Evolutionary conservation across 2,797 vertebrate genomes (phyloP).

Genomic region (Tachyglossus aculeatus): DNA sequence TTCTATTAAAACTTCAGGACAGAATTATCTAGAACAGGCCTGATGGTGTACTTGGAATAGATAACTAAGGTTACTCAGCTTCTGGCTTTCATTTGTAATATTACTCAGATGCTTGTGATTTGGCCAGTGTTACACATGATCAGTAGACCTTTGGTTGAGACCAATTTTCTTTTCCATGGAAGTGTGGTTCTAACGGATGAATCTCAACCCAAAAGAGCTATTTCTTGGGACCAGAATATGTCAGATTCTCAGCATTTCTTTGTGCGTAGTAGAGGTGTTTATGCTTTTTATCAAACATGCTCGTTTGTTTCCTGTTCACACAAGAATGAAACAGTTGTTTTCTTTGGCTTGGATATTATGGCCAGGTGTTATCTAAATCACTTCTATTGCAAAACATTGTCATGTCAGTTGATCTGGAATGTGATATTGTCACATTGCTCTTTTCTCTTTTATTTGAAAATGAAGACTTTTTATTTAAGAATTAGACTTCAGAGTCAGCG

Average conservation of each 20-base stretch:
- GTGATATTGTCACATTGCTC: too few relatives aligned
- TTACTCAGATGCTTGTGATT: constrained; percentile 31
- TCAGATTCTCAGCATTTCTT: neutral
- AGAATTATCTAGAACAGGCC: constrained; percentile 13
- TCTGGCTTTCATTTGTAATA: constrained; percentile 26
- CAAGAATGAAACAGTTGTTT: neutral
- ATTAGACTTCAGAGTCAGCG: neutral
- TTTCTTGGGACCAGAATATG: neutral
- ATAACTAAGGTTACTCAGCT: constrained; percentile 24
- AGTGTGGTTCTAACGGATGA: constrained; percentile 2
- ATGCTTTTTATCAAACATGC: neutral
- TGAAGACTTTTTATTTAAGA: constrained; percentile 6
- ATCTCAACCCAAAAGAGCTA: neutral
- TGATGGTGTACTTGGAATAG: constrained; percentile 23
- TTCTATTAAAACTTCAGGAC: constrained; percentile 4
- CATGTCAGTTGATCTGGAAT: neutral
- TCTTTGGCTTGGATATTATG: neutral
- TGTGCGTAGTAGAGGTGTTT: neutral
- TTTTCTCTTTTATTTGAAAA: neutral
- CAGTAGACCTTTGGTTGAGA: neutral
- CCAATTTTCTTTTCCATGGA: constrained; percentile 20
- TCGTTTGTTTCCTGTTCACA: neutral
- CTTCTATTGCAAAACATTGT: neutral
- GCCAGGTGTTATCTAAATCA: too few relatives aligned
- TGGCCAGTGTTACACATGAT: constrained; percentile 38